Evolutionary conservation across 2,888 invertebrate species (phyloP).

Genomic region (Stegana nigrithorax): DNA sequence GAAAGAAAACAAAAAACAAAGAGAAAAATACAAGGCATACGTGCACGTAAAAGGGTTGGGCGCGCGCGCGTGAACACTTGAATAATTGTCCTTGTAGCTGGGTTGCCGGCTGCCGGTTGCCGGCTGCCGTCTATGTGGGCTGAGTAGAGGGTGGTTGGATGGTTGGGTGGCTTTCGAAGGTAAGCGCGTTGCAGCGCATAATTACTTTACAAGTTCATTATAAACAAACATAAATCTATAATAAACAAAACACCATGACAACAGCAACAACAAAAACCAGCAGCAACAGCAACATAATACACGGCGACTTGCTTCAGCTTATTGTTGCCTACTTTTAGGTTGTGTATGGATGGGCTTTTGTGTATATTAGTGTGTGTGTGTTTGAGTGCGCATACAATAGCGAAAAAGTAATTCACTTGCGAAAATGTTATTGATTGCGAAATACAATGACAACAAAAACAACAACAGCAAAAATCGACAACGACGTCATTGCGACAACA

Average conservation of each 20-base stretch:
- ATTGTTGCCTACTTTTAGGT: background rate
- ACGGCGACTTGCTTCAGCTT: slow-evolving; percentile 27
- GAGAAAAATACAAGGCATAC: too few species aligned
- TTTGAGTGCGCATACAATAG: slow-evolving; percentile 41
- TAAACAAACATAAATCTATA: slow-evolving; percentile 67
- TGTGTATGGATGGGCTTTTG: background rate
- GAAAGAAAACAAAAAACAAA: too few species aligned
- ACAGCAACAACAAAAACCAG: slow-evolving; percentile 27
- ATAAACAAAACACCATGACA: slow-evolving; percentile 32
- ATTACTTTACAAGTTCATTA: slow-evolving; percentile 70
- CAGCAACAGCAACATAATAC: slow-evolving; percentile 10
- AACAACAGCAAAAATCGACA: slow-evolving; percentile 4
- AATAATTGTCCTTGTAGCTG: too few species aligned
- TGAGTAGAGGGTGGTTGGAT: background rate
- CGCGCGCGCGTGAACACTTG: too few species aligned
- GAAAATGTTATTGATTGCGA: slow-evolving; percentile 59
- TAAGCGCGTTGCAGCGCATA: slow-evolving; percentile 62
- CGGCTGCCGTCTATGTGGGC: slow-evolving; percentile 33
- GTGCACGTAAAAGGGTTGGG: slow-evolving; percentile 37
- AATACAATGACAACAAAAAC: slow-evolving; percentile 38
- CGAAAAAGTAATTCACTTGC: slow-evolving; percentile 51
- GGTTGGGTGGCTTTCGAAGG: slow-evolving; percentile 17
- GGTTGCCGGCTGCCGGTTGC: too few species aligned
- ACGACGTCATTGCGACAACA: background rate
- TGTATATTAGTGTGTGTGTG: slow-evolving; percentile 1